These are phyloP conservation scores for Dyspetes luteomarginatus DNA, from an alignment of 2,888 invertebrate genomes.

Conservation along the genomic window DNA sequence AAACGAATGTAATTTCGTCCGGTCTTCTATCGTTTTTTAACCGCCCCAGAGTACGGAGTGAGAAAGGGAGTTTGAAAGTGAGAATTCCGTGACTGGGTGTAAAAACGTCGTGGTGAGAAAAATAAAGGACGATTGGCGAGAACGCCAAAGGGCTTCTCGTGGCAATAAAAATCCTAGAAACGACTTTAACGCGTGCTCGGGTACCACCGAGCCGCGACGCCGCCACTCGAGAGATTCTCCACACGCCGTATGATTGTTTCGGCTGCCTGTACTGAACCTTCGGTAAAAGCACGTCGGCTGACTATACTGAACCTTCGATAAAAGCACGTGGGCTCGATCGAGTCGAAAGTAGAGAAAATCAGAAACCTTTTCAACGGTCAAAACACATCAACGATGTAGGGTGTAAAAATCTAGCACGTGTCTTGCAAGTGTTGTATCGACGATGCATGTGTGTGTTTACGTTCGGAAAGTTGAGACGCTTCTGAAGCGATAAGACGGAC, in stretches of 20 bases:
- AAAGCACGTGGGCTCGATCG: not conserved
- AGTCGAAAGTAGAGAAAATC: slow-evolving; percentile 13
- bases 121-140: slow-evolving; percentile 1
- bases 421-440: no score
- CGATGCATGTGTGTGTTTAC: no score
- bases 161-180: slow-evolving; percentile 62
- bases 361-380: slow-evolving; percentile 31
- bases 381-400: not conserved
- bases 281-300: not conserved
- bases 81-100: slow-evolving; percentile 42
- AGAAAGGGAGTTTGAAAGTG: not conserved
- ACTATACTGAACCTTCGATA: no score
- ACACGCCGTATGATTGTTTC: slow-evolving; percentile 47
- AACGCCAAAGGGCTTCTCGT: slow-evolving; percentile 8
- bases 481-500: no score
- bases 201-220: slow-evolving; percentile 27
- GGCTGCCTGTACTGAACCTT: slow-evolving; percentile 12
- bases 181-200: slow-evolving; percentile 60
- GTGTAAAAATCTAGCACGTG: no score
- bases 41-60: not conserved
- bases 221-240: not conserved
- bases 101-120: slow-evolving; percentile 21
- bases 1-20: slow-evolving; percentile 42
- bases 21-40: not conserved
- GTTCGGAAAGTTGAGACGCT: no score